These are phyloP conservation scores for Troglohyphantes excavatus DNA, from an alignment of 2,888 invertebrate genomes.

Conservation along the genomic window DNA sequence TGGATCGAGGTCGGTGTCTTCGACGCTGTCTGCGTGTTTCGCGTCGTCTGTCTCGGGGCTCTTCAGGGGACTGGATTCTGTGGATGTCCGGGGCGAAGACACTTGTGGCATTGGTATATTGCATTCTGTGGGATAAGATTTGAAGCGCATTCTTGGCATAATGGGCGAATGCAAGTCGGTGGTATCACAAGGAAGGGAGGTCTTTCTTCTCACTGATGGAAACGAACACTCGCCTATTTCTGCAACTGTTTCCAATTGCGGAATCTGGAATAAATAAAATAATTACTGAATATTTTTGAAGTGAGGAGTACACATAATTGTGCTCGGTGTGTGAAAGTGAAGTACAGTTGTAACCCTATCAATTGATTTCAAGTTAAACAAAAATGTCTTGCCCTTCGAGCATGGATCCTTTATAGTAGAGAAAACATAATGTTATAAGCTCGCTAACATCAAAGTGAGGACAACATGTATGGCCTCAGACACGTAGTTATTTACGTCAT, in stretches of 20 bases:
- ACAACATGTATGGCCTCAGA: too few species aligned
- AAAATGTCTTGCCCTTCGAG: too few species aligned
- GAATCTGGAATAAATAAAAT: constrained; percentile 18
- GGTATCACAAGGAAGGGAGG: constrained; percentile 31
- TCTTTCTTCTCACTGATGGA: constrained; percentile 24
- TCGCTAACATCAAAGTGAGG: too few species aligned
- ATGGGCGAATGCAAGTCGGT: neutral
- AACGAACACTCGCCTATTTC: constrained; percentile 40
- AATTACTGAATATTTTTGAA: neutral
- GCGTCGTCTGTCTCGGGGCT: neutral
- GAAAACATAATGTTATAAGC: too few species aligned
- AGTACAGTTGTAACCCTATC: too few species aligned
- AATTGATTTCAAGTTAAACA: too few species aligned
- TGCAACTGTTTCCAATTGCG: constrained; percentile 57
- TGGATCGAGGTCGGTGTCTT: constrained; percentile 75
- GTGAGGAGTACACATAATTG: too few species aligned
- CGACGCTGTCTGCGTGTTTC: constrained; percentile 35
- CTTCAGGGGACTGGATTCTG: neutral
- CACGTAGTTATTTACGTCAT: too few species aligned
- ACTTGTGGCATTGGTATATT: neutral
- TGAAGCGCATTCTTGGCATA: constrained; percentile 28
- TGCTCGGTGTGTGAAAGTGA: too few species aligned
- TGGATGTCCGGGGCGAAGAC: neutral
- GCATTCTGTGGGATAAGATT: constrained; percentile 30
- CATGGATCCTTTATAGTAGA: too few species aligned